A percentile compares a stretch with the other conserved stretches of the same genome.
Conservation (phyloP, 2,888 invertebrate genomes). For the Hyposoter dolosus region DNA sequence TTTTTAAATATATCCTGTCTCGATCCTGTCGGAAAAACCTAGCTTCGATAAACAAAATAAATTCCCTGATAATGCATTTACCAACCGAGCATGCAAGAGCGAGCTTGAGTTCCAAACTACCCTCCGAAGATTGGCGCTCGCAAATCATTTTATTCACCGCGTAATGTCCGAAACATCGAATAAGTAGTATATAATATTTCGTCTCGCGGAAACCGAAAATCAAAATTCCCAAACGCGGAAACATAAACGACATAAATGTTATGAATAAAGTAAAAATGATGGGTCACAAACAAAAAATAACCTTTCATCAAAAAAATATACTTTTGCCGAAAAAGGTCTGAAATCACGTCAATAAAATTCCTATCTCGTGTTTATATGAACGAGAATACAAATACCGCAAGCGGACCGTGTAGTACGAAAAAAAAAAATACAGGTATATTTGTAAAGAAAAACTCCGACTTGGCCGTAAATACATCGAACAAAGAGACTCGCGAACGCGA, state of each 20-base stretch:
- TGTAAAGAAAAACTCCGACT: background rate
- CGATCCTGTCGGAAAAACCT: background rate
- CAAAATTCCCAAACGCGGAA: background rate
- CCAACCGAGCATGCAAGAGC: background rate
- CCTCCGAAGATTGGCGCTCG: background rate
- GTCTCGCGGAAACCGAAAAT: background rate
- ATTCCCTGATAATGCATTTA: background rate
- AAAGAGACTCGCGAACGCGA: slow-evolving; percentile 5
- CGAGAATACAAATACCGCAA: background rate
- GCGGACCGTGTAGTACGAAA: background rate
- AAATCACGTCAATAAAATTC: background rate
- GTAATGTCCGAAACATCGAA: background rate
- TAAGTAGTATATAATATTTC: too few species aligned
- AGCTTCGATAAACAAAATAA: background rate
- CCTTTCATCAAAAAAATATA: background rate
- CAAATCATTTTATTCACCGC: background rate
- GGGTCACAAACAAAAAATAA: background rate
- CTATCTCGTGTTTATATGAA: slow-evolving; percentile 1
- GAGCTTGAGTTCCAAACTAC: background rate
- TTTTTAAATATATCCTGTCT: background rate
- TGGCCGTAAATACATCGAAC: background rate
- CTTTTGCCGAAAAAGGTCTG: background rate
- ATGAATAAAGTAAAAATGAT: background rate
- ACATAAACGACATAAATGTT: background rate
- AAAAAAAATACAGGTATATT: background rate